These are phyloP conservation scores for Scelioninae gen. 1 DNA, from an alignment of 2,888 invertebrate genomes.

Conservation along the genomic window DNA sequence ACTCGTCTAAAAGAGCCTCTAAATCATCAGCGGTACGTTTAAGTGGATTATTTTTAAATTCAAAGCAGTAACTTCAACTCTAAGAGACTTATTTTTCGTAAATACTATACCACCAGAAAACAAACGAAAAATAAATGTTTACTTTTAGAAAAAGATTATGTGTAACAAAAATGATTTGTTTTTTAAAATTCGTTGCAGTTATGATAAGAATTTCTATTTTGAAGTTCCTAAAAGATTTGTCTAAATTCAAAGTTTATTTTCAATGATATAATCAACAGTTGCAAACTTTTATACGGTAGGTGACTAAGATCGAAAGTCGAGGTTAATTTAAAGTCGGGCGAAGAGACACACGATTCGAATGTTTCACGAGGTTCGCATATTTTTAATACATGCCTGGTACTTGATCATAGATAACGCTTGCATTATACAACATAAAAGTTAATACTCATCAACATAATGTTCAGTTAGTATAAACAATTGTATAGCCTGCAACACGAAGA, in stretches of 20 bases:
- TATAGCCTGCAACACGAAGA: too few species aligned
- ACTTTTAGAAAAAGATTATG: too few species aligned
- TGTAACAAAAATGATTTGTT: neutral
- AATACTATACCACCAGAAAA: neutral
- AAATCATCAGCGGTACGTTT: slow-evolving; percentile 78
- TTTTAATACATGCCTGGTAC: slow-evolving; percentile 40
- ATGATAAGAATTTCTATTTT: too few species aligned
- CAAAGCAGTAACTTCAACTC: neutral
- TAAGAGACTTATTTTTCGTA: neutral
- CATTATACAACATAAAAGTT: neutral
- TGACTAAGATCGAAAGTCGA: slow-evolving; percentile 41
- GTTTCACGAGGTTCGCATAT: slow-evolving; percentile 49
- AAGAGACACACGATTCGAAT: slow-evolving; percentile 30
- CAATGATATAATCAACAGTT: slow-evolving; percentile 11
- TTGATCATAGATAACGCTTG: slow-evolving; percentile 13
- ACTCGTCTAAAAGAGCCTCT: slow-evolving; percentile 88
- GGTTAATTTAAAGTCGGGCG: slow-evolving; percentile 32
- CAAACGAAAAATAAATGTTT: too few species aligned
- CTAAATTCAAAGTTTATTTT: neutral
- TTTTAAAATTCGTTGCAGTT: too few species aligned
- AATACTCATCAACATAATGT: too few species aligned
- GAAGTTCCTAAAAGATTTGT: too few species aligned
- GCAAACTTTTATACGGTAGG: slow-evolving; percentile 14
- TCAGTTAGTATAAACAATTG: too few species aligned
- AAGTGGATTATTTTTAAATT: slow-evolving; percentile 47